Evolutionary conservation across 2,797 vertebrate genomes (phyloP), one percentile per base, ranked within the genome.

Genomic region (Prionace glauca): DNA sequence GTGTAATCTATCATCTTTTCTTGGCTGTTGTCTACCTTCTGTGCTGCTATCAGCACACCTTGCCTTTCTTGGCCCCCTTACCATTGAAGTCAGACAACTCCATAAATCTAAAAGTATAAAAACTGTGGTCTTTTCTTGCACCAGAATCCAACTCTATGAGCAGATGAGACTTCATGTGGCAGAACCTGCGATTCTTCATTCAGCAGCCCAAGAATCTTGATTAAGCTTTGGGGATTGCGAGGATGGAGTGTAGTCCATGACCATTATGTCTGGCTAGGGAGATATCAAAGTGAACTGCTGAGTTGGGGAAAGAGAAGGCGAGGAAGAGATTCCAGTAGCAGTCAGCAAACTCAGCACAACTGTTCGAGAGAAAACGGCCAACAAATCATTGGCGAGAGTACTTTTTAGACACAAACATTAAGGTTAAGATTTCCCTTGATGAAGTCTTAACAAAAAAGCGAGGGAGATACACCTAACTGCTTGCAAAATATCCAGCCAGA

Each of bases 231-330:
- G 71, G 60, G 92, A 94, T 93, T 94, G 95, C 12, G 9, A 62
- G 71, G 88, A 77, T 91, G 72, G 94, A 67, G 71, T 50, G 56
- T 91, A 94, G 88, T 88, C 87, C 87, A 32, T 77, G 92, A 26
- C 36, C 56, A 95, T 95, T 81, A 94, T 95, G 41, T 72, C 8
- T 86, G 65, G 62, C 96, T 69, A 56, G 62, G 79, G 91, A 95
- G 96, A 95, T 94, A 11, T 96, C 96, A 96, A 96, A 96, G 96
- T 96, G 96, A 96, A 96, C 96, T 96, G 96, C 97, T 97, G 96
- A 97, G 97, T 97, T 97, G 97, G 97, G 96, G 97, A 97, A 97
- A 97, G 96, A 96, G 96, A 97, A 97, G 97, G 96, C 97, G 97
- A 97, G 97, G 97, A 96, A 94, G 96, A 96, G 97, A 96, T 95